Base-by-base conservation (phyloP, 1,140 invertebrate species). In the Myzus persicae region DNA sequence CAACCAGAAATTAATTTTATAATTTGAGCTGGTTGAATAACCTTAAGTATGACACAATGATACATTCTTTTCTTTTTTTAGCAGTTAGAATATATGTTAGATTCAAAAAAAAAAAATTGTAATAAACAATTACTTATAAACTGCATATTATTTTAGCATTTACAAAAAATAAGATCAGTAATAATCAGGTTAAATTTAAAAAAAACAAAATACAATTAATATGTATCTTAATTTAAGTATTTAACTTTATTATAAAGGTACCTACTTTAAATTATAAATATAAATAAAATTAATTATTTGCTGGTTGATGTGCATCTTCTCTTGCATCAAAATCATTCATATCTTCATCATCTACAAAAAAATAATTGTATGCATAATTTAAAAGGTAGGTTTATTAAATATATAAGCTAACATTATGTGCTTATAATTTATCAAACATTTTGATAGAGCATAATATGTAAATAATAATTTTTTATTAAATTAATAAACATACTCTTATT, bases 311-410 rank as follows among this genome's bases (percentile, higher is more conserved):
- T 36, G 7, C 36, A 36, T 90, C 89, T 67, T 90, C 89, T 90
- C 51, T 67, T 20, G 38, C 24, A 42, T 90, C 89, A 67, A 90
- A 90, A 42, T 90, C 89, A 67, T 90, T 90, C 26, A 90, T n/a
- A 67, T 90, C 89, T 90, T 90, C 89, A 44, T 90, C 89, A 54
- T 90, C 51, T 90, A 90, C 18, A 89, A 89, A 89, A 26, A 90
- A 59, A 90, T 67, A 90, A 59, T 59, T 59, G 22, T 51, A n/a
- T 36, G 36, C 4, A 5, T 18, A 31, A 67, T 31, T 67, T 14
- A 67, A 31, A 4, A 67, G 31, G 14, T n/a, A 67, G 14, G 11
- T 76, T 0, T 76, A 76, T n/a, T 76, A 76, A n/a, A 20, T 18
- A 76, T 31, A 4, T 31, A 26, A 59, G 31, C 26, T 31, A 31